Percentiles rank a stretch among this genome's conserved stretches.
phyloP scores from a whole-genome alignment of 2,888 invertebrate genomes.

The Horisme vitalbata region DNA sequence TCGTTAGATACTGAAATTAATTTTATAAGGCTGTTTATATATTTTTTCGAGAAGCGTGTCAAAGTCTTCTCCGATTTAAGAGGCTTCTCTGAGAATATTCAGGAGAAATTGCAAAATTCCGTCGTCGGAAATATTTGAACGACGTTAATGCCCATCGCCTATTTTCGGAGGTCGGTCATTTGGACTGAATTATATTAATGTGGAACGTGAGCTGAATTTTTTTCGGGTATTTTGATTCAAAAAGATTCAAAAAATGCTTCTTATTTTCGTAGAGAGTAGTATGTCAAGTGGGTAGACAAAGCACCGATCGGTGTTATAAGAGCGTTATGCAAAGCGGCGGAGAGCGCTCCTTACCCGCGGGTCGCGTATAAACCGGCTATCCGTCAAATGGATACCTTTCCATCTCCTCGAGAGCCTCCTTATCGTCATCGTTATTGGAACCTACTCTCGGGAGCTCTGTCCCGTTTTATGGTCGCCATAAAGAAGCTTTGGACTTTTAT shows the following conservation, averaged over 20 bases:
- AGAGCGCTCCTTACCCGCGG: not conserved
- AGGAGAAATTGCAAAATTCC: slow-evolving; percentile 9
- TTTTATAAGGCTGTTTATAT: slow-evolving; percentile 12
- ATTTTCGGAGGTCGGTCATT: not conserved
- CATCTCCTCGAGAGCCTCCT: slow-evolving; percentile 10
- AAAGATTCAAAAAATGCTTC: not conserved
- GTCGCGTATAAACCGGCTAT: slow-evolving; percentile 1
- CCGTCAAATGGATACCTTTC: slow-evolving; percentile 12
- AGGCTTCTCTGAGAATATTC: slow-evolving; percentile 9
- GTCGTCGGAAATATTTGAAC: not conserved
- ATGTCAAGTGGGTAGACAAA: not conserved
- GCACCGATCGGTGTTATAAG: not conserved
- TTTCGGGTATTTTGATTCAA: not conserved
- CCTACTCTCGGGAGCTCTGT: slow-evolving; percentile 3
- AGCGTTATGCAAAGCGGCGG: slow-evolving; percentile 4
- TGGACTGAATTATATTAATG: not conserved
- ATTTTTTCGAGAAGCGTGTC: slow-evolving; percentile 20
- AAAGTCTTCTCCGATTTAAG: slow-evolving; percentile 15
- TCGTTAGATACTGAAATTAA: slow-evolving; percentile 28
- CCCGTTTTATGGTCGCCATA: slow-evolving; percentile 10
- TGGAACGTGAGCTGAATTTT: not conserved
- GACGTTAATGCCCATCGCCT: not conserved
- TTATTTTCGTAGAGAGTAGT: not conserved
- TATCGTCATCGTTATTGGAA: slow-evolving; percentile 11
- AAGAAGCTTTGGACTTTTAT: slow-evolving; percentile 11